Conservation (phyloP, 2,797 vertebrate species). For the Myripristis murdjan region DNA sequence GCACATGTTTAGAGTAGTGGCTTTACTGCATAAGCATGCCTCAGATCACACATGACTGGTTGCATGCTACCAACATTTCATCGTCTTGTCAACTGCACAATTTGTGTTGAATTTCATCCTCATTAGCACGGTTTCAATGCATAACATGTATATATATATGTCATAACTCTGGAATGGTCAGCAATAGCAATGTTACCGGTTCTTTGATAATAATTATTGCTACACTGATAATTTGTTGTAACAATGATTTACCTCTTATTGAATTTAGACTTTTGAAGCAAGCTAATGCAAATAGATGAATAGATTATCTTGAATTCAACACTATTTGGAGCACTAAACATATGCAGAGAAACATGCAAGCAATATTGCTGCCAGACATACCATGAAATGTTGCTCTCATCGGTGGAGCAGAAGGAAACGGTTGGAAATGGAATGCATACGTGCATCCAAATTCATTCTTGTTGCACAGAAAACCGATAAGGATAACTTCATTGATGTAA, state of each 20-base stretch:
- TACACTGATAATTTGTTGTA: no score
- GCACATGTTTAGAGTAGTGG: constrained; percentile 3
- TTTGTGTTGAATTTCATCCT: constrained; percentile 2
- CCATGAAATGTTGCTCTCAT: no score
- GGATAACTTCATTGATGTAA: no score
- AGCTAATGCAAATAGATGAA: neutral
- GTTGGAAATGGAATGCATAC: no score
- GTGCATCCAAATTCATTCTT: no score
- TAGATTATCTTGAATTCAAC: neutral
- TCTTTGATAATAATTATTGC: constrained; percentile 4
- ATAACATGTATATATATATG: neutral
- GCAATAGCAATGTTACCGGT: constrained; percentile 16
- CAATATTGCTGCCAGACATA: neutral
- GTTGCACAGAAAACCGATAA: no score
- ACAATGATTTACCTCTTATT: no score
- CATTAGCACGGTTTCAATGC: neutral
- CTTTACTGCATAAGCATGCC: constrained; percentile 5
- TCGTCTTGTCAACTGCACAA: constrained; percentile 16
- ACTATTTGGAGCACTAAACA: neutral
- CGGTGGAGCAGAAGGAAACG: no score
- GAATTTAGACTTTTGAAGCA: neutral
- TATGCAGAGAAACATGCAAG: no score
- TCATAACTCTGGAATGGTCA: constrained; percentile 45
- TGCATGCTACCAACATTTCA: constrained; percentile 48
- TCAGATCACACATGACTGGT: constrained; percentile 14